phyloP scores from a whole-genome alignment of 64 coral and sea anemone genomes.

The Orbicella faveolata region DNA sequence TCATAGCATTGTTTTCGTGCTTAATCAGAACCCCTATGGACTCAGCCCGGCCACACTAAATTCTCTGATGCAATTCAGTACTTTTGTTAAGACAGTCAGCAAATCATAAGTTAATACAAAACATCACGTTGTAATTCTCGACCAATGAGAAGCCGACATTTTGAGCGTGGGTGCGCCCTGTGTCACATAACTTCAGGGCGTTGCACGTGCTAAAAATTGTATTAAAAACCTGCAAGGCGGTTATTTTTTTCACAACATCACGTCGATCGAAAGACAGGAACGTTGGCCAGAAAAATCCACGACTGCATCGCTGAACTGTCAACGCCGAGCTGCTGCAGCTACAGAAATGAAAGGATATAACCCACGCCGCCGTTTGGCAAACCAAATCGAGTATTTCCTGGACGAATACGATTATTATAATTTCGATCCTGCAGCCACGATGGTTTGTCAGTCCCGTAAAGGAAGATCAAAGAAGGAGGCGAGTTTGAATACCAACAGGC shows the following conservation, averaged over 20 bases:
- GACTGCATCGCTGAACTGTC: not conserved
- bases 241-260: not conserved
- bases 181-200: slow-evolving; percentile 27
- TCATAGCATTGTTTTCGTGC: not conserved
- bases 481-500: slow-evolving; percentile 86
- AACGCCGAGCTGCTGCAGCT: not conserved
- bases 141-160: not conserved
- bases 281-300: not conserved
- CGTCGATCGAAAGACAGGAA: not conserved
- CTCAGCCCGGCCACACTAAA: not conserved
- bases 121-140: not conserved
- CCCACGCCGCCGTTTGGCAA: slow-evolving; percentile 45
- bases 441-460: slow-evolving; percentile 67
- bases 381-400: slow-evolving; percentile 61
- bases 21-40: not conserved
- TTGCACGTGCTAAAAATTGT: not conserved
- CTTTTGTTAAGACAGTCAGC: not conserved
- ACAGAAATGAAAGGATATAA: slow-evolving; percentile 73
- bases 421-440: slow-evolving; percentile 44
- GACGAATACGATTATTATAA: slow-evolving; percentile 94
- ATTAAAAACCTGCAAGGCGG: not conserved
- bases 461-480: slow-evolving; percentile 82
- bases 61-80: slow-evolving; percentile 2
- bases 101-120: not conserved
- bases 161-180: not conserved